Conservation (phyloP, 2,797 vertebrate genomes). For the Calcarius lapponicus region DNA sequence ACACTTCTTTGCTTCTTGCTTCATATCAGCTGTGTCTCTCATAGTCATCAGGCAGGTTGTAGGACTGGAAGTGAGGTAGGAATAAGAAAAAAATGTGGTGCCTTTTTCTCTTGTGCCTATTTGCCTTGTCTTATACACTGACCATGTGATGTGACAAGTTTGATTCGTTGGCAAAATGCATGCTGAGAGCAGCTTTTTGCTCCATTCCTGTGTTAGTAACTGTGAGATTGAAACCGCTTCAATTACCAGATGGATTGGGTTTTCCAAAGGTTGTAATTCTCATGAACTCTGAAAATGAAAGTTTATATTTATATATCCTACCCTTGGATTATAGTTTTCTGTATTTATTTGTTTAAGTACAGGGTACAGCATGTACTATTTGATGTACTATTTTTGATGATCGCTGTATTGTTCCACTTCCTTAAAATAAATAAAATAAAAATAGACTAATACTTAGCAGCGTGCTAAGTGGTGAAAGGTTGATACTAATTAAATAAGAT, state of each 20-base stretch:
- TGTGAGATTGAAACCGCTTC: background rate
- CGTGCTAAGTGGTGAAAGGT: background rate
- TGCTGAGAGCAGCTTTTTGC: background rate
- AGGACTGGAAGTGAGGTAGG: background rate
- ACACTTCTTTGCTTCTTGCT: background rate
- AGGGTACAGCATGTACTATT: slow-evolving; percentile 31
- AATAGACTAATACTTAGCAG: slow-evolving; percentile 31
- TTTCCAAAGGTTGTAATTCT: slow-evolving; percentile 31
- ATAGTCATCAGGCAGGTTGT: background rate
- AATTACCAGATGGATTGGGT: background rate
- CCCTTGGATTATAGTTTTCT: slow-evolving; percentile 12
- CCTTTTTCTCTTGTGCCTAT: background rate
- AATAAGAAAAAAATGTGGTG: background rate
- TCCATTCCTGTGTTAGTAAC: background rate
- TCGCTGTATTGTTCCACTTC: slow-evolving; percentile 53
- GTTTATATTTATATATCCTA: slow-evolving; percentile 43
- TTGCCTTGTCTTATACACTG: background rate
- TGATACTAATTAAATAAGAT: background rate
- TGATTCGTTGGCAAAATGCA: background rate
- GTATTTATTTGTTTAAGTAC: slow-evolving; percentile 61
- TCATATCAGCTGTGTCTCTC: background rate
- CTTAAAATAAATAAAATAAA: slow-evolving; percentile 62
- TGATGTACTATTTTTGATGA: slow-evolving; percentile 51
- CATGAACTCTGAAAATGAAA: slow-evolving; percentile 19
- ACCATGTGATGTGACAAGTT: background rate